These are phyloP conservation scores for Anthoscopus minutus DNA, from an alignment of 2,113 vertebrate genomes.

Conservation along the genomic window DNA sequence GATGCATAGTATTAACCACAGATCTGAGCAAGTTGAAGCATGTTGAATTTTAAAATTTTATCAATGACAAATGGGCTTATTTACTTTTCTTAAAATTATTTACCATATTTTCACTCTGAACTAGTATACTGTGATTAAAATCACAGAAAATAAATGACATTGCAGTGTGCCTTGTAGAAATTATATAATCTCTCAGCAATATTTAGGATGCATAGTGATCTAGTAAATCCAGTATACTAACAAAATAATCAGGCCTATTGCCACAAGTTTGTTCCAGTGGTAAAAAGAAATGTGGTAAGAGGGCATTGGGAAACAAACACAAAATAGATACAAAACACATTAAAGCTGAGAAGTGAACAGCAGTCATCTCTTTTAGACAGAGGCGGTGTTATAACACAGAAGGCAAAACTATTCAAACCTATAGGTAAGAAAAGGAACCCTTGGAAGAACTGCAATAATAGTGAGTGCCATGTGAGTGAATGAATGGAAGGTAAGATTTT, in stretches of 20 bases:
- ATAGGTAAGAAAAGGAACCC: not conserved
- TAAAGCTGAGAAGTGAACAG: not conserved
- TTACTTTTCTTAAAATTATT: not conserved
- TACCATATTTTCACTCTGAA: not conserved
- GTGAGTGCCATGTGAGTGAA: not conserved
- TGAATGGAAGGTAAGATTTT: not conserved
- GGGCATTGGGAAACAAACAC: not conserved
- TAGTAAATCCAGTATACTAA: not conserved
- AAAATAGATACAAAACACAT: not conserved
- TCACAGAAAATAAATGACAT: not conserved
- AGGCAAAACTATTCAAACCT: not conserved
- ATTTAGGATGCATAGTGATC: not conserved
- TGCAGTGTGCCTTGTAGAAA: not conserved
- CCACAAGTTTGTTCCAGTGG: not conserved
- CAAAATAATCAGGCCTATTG: not conserved
- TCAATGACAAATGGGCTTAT: not conserved
- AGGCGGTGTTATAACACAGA: not conserved
- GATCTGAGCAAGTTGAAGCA: not conserved
- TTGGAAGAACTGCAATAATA: not conserved
- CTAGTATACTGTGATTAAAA: not conserved
- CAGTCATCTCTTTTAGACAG: not conserved
- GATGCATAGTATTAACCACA: not conserved
- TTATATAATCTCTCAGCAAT: not conserved
- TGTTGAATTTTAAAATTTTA: not conserved
- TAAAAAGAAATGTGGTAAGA: not conserved